Evolutionary conservation across 2,888 invertebrate genomes (phyloP), one percentile per base, ranked within the genome.

Genomic region (Tetanocera ferruginea): DNA sequence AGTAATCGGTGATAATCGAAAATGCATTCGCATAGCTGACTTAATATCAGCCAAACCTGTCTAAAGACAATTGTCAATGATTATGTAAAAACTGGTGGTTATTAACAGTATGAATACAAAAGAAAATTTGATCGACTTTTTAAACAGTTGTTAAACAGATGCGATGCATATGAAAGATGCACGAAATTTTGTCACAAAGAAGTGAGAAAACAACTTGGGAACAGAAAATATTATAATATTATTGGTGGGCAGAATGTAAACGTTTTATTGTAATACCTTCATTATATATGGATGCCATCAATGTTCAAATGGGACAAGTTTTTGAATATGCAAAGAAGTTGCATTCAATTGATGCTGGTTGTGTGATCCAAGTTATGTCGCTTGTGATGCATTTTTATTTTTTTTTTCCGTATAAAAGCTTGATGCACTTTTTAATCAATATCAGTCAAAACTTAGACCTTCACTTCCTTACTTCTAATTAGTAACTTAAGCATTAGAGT

Each of bases 401-500:
- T 19, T 11, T 23, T 64, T 31, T 11, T 73, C 37, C 66, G 83
- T 86, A 86, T 86, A 86, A 84, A 86, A 86, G 85, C 83, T 34
- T 51, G 60, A 49, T 71, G 28, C 52, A 17, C 19, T 31, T 55
- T 43, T 57, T 49, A 14, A 60, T 52, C 69, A 80, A 79, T 82
- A 86, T 85, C 86, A 86, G 85, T 86, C 66, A 69, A 6, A 70
- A 66, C 49, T 78, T 67, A 25, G 70, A 71, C 52, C 78, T 71
- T 76, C 71, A 23, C 67, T 71, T 70, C 73, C 67, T 69, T 66
- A 78, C 55, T 66, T 34, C 19, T 82, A n/a, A 67, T 17, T 43
- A 37, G 9, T 60, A 55, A 57, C n/a, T 51, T 49, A 66, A 57
- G 37, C 23, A 79, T 81, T 78, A 83, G 81, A 79, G 82, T 83